Conservation (phyloP, 2,888 invertebrate species). For the Hirtodrosophila duncani region DNA sequence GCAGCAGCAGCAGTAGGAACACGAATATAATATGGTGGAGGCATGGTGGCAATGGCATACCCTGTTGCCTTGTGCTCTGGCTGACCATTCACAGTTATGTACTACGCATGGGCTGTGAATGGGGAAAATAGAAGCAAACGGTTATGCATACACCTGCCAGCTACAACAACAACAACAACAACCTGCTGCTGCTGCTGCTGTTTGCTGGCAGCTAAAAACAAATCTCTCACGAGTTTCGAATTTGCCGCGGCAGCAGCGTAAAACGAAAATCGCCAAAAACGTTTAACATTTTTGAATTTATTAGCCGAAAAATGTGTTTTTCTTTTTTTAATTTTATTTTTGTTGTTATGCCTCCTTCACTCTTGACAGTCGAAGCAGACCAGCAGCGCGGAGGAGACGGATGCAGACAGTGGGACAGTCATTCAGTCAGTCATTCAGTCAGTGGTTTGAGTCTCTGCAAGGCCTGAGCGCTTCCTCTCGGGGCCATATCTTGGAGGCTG, state of each 20-base stretch:
- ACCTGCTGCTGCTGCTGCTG: slow-evolving; percentile 27
- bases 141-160: background rate
- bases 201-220: slow-evolving; percentile 35
- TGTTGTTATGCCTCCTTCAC: too few relatives aligned
- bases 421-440: slow-evolving; percentile 18
- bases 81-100: slow-evolving; percentile 36
- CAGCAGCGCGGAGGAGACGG: too few relatives aligned
- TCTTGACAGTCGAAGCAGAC: too few relatives aligned
- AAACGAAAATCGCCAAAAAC: slow-evolving; percentile 41
- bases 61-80: background rate
- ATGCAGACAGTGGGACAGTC: too few relatives aligned
- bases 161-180: slow-evolving; percentile 14
- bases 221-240: slow-evolving; percentile 74
- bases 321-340: too few relatives aligned
- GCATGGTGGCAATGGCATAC: background rate
- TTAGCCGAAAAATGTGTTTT: slow-evolving; percentile 64
- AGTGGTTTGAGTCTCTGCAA: slow-evolving; percentile 7
- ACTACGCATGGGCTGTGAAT: slow-evolving; percentile 32
- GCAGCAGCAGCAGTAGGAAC: slow-evolving; percentile 10
- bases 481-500: slow-evolving; percentile 63
- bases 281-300: slow-evolving; percentile 71
- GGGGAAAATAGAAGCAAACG: slow-evolving; percentile 22
- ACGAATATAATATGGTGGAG: background rate
- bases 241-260: slow-evolving; percentile 52
- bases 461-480: too few relatives aligned